A percentile compares a stretch with the other conserved stretches of the same genome.
Conservation (phyloP, 2,113 vertebrate species). For the Kryptolebias marmoratus region DNA sequence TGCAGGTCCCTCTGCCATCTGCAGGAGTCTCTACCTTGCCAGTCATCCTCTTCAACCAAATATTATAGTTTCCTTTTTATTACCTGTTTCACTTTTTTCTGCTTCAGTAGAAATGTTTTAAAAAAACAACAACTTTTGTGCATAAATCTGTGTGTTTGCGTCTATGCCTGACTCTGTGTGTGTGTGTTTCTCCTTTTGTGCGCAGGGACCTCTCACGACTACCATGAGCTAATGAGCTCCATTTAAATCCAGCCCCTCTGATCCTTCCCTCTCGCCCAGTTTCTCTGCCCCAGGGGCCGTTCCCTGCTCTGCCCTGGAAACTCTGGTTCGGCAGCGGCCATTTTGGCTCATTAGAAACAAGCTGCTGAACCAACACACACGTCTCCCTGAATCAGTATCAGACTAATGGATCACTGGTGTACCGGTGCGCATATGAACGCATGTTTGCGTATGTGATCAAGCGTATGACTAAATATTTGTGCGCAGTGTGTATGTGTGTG, state of each 20-base stretch:
- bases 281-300: slow-evolving; percentile 70
- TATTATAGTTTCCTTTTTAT: slow-evolving; percentile 9
- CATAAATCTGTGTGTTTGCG: slow-evolving; percentile 11
- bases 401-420: slow-evolving; percentile 60
- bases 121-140: slow-evolving; percentile 12
- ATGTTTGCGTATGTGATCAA: slow-evolving; percentile 50
- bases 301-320: slow-evolving; percentile 74
- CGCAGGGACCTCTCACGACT: slow-evolving; percentile 67
- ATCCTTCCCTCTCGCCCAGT: slow-evolving; percentile 73
- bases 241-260: slow-evolving; percentile 76
- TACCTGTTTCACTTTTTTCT: neutral
- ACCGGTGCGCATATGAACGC: slow-evolving; percentile 35
- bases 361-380: slow-evolving; percentile 63
- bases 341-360: slow-evolving; percentile 76
- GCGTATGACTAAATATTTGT: slow-evolving; percentile 59
- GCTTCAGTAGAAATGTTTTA: slow-evolving; percentile 5
- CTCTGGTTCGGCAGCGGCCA: slow-evolving; percentile 60
- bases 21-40: slow-evolving; percentile 63
- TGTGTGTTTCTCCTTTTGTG: slow-evolving; percentile 56
- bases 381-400: slow-evolving; percentile 67
- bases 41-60: slow-evolving; percentile 52
- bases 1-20: slow-evolving; percentile 68
- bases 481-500: slow-evolving; percentile 6
- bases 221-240: slow-evolving; percentile 76
- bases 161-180: slow-evolving; percentile 3